phyloP scores from a whole-genome alignment of 2,888 invertebrate species.

The Oxycera nigricornis region DNA sequence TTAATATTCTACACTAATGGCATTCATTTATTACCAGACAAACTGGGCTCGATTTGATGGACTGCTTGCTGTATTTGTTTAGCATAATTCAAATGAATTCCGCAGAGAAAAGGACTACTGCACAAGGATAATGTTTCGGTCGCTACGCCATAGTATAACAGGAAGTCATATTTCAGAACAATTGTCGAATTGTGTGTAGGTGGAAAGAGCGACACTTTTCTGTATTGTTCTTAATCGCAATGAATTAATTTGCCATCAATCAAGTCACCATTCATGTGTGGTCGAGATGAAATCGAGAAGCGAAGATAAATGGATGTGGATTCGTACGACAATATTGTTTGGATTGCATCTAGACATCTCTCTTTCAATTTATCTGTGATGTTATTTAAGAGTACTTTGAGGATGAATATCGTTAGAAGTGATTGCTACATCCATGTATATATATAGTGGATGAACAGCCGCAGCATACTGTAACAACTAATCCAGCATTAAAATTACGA shows the following conservation, averaged over 20 bases:
- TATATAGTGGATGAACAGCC: no score
- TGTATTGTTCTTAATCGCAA: background rate
- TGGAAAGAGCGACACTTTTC: conserved; percentile 12
- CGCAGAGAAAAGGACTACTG: background rate
- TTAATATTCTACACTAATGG: conserved; percentile 29
- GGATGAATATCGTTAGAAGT: no score
- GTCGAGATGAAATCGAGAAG: no score
- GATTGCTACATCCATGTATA: no score
- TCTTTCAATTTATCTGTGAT: no score
- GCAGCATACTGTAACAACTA: no score
- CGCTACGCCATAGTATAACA: background rate
- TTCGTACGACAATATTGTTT: no score
- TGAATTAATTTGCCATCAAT: conserved; percentile 32
- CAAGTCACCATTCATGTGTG: conserved; percentile 2
- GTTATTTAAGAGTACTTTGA: no score
- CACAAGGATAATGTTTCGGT: background rate
- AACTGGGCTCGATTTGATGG: conserved; percentile 26
- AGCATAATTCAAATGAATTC: conserved; percentile 20
- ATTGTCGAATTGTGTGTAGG: background rate
- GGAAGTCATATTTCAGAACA: background rate
- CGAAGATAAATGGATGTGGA: no score
- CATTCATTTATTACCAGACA: conserved; percentile 40
- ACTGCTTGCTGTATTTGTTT: conserved; percentile 24
- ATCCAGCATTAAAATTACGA: no score
- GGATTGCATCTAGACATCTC: no score